phyloP scores from a whole-genome alignment of 2,113 vertebrate genomes.

The Todiramphus chloris region DNA sequence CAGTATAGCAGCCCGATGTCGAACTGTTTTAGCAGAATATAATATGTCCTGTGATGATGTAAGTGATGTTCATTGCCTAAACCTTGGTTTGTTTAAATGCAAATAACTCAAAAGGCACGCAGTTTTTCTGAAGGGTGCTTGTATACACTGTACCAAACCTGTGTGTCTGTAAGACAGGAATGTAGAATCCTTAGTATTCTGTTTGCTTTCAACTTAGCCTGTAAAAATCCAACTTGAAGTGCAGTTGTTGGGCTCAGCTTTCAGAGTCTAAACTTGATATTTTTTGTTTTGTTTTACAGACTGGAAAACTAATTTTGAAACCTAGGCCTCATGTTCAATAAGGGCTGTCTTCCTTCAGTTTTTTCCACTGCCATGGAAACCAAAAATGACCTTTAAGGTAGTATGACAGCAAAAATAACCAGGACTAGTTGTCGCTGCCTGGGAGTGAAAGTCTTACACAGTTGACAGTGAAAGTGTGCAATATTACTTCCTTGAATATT shows the following conservation, averaged over 20 bases:
- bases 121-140: neutral
- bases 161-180: neutral
- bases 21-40: slow-evolving; percentile 97
- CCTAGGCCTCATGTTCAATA: slow-evolving; percentile 95
- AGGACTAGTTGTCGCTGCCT: slow-evolving; percentile 57
- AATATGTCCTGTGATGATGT: slow-evolving; percentile 99
- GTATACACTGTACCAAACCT: neutral
- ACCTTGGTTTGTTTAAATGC: neutral
- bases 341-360: slow-evolving; percentile 53
- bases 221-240: neutral
- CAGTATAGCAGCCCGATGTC: slow-evolving; percentile 97
- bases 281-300: slow-evolving; percentile 76
- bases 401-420: slow-evolving; percentile 56
- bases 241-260: neutral
- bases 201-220: neutral
- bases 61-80: slow-evolving; percentile 68
- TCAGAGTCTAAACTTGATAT: neutral
- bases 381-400: slow-evolving; percentile 64
- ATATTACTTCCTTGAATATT: slow-evolving; percentile 62
- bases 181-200: neutral
- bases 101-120: rapidly evolving
- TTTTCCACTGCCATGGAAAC: slow-evolving; percentile 63
- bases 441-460: slow-evolving; percentile 55
- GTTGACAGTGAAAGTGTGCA: slow-evolving; percentile 68
- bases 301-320: slow-evolving; percentile 97